Base-by-base conservation (phyloP, 1,140 invertebrate genomes). In the Drosophila ogumai region DNA sequence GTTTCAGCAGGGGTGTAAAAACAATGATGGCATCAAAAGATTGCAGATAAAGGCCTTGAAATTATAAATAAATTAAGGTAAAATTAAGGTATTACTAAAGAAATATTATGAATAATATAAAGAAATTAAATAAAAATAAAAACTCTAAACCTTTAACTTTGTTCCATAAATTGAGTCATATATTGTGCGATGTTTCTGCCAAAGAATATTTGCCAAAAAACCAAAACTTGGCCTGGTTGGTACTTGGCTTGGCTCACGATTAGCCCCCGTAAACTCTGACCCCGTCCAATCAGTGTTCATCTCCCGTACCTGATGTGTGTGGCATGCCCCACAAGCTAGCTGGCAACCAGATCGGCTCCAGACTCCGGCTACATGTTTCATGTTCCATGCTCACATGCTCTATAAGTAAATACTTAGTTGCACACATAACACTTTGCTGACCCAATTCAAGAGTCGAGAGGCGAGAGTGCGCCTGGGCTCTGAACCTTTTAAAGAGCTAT, bases 401-500 rank as follows among this genome's bases (percentile, higher is more conserved):
- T 67, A 82, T 79, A 60, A 79, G 76, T 72, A 77, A 61, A 81
- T 67, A 82, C 65, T 73, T 80, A 54, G 85, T 50, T 78, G 85
- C 85, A 75, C 67, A 88, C 77, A 88, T 90, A 85, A 88, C 85
- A 90, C 85, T 85, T 78, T 75, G 74, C 66, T 88, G 85, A 90
- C 85, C 85, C 85, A 88, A 88, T 88, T 88, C 59, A 46, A 75
- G 86, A 54, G 50, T 38, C 52, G 46, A 72, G 85, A 76, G 61
- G 66, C 67, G 75, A 71, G 73, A 40, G 74, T 79, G 82, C 79
- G 79, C 76, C 76, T 74, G 75, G 72, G 69, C 74, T 74, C 57
- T 84, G 67, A 85, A 88, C 85, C 85, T 88, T 88, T 88, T 88
- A 90, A 88, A 90, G 85, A 85, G 85, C 85, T 90, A 85, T 88